phyloP scores from a whole-genome alignment of 2,113 vertebrate species.

The Sciurus niger region DNA sequence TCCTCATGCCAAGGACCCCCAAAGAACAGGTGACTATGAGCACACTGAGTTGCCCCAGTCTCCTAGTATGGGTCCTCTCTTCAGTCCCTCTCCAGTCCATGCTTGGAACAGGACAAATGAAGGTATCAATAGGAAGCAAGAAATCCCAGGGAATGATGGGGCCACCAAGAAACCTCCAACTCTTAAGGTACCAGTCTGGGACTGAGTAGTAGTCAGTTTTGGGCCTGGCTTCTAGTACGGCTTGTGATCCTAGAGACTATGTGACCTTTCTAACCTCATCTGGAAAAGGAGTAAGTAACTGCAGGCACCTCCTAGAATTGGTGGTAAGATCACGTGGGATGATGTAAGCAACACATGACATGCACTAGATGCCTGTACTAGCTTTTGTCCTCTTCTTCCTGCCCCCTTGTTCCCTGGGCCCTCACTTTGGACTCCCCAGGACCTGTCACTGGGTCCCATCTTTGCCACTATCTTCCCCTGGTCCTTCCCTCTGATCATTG shows the following conservation, averaged over 20 bases:
- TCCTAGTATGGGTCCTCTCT: neutral
- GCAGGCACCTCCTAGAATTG: neutral
- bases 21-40: neutral
- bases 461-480: neutral
- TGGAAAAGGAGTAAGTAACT: neutral
- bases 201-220: neutral
- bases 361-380: neutral
- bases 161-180: neutral
- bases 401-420: neutral
- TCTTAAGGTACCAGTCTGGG: neutral
- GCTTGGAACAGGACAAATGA: neutral
- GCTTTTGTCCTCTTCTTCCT: neutral
- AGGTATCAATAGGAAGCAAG: neutral
- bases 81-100: neutral
- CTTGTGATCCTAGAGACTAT: neutral
- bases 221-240: neutral
- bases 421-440: neutral
- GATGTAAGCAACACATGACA: neutral
- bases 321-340: accelerated
- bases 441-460: neutral
- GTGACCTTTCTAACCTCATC: neutral
- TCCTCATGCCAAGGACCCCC: neutral
- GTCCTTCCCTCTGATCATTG: neutral
- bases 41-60: neutral
- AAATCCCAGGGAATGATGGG: neutral